Evolutionary conservation across 2,888 invertebrate species (phyloP), one percentile per base, ranked within the genome.

Genomic region (Agrenia bidenticulata): DNA sequence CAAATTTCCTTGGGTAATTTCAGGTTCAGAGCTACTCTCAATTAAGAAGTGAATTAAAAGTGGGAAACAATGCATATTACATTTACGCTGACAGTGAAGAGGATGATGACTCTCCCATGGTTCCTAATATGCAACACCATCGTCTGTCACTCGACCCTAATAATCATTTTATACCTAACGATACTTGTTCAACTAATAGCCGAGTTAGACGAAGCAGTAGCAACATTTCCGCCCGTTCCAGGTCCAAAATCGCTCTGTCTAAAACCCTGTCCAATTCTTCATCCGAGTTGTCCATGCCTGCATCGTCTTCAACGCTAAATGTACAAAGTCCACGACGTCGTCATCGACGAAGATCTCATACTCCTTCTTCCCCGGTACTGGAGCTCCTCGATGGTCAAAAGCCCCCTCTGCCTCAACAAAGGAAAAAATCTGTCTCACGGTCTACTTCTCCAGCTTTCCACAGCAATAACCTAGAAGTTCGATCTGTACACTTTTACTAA

Each of bases 11-110:
- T n/a, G n/a, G n/a, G n/a, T n/a, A n/a, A n/a, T n/a, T n/a, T n/a
- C 78, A 92, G 92, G 90, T 95, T 2, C 85, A 92, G 76, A 94
- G 95, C 80, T 96, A 94, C 80, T 94, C 94, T 0, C 95, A 95
- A 78, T 82, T 96, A 60, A 86, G 94, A 55, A 92, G 94, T 80
- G 95, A 95, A 57, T 62, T 76, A 13, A 64, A 64, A 49, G 74
- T 67, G 1, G 76, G 76, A 0, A 73, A 73, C 56, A 62, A 66
- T 21, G 70, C 72, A 9, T 76, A 73, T 65, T 76, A 73, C 45
- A 56, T 74, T 51, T 76, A 70, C 49, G 54, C 69, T 0, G 63
- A 68, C 19, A 54, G 62, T 13, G 60, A 64, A n/a, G 61, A 61
- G 23, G 61, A 41, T 24, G 53, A 69, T 13, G 17, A 59, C 19